Conservation (phyloP, 2,888 invertebrate species). For the Galerucella pusilla region DNA sequence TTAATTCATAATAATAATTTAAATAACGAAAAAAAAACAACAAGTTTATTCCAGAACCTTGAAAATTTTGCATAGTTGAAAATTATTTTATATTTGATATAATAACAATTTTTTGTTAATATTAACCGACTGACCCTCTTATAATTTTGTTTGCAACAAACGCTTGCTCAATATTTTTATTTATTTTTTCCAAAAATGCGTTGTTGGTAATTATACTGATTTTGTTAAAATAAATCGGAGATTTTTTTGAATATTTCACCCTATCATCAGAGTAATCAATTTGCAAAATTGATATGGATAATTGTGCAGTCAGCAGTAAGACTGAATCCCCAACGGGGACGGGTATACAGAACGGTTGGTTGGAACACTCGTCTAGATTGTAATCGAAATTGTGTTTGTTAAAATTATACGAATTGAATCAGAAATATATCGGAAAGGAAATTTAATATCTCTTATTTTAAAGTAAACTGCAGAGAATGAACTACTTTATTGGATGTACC, state of each 20-base stretch:
- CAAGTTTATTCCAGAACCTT: too few species aligned
- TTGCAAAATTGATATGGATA: constrained; percentile 65
- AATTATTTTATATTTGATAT: too few species aligned
- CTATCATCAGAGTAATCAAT: constrained; percentile 52
- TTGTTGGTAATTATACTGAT: too few species aligned
- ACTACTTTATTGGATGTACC: neutral
- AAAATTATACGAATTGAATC: constrained; percentile 51
- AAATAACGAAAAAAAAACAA: too few species aligned
- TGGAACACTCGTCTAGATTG: constrained; percentile 58
- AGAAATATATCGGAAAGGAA: constrained; percentile 42
- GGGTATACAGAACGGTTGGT: constrained; percentile 1
- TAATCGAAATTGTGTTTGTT: constrained; percentile 65
- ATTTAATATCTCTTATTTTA: constrained; percentile 38
- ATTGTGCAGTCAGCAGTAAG: constrained; percentile 65
- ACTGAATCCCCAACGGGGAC: constrained; percentile 49
- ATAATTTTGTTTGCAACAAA: too few species aligned
- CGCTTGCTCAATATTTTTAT: too few species aligned
- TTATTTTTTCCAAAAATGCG: too few species aligned
- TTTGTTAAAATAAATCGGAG: neutral
- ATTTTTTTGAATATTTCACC: constrained; percentile 16
- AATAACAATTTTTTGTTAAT: too few species aligned
- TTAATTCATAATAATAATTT: too few species aligned
- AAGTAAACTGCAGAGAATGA: neutral
- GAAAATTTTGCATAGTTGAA: too few species aligned
- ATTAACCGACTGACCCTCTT: too few species aligned